A percentile compares a stretch with the other conserved stretches of the same genome.
phyloP scores from a whole-genome alignment of 2,113 vertebrate genomes.

The Delphinus delphis region DNA sequence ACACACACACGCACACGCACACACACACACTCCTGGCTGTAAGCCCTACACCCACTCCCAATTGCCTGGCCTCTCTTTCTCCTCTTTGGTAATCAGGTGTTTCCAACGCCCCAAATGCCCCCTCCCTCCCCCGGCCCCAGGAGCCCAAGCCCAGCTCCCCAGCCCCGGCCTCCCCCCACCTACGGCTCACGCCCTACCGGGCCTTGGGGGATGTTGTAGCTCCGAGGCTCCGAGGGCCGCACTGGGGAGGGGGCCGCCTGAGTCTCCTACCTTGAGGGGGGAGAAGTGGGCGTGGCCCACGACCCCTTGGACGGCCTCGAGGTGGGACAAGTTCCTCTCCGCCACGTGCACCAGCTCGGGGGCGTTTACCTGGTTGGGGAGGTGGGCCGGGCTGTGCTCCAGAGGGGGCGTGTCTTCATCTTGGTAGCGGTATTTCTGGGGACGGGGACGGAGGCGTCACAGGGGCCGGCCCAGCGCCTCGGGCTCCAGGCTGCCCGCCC shows the following conservation, averaged over 20 bases:
- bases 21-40: neutral
- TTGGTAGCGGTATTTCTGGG: slow-evolving; percentile 86
- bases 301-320: slow-evolving; percentile 87
- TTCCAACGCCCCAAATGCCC: neutral
- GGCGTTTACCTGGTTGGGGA: slow-evolving; percentile 85
- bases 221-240: slow-evolving; percentile 68
- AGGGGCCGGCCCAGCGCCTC: slow-evolving; percentile 4
- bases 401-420: slow-evolving; percentile 85
- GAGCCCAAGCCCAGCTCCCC: neutral
- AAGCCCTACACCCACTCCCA: neutral
- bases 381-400: slow-evolving; percentile 85
- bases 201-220: slow-evolving; percentile 56
- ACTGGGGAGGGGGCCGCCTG: slow-evolving; percentile 67
- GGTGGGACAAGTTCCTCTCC: slow-evolving; percentile 85
- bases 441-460: slow-evolving; percentile 51
- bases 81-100: slow-evolving; percentile 9
- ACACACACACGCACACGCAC: neutral
- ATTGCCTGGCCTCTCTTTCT: slow-evolving; percentile 32
- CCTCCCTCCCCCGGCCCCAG: neutral
- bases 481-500: neutral
- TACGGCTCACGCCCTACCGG: slow-evolving; percentile 55
- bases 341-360: slow-evolving; percentile 83
- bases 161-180: neutral
- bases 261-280: slow-evolving; percentile 75
- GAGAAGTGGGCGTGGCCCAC: slow-evolving; percentile 83